Conservation (phyloP, 1,140 invertebrate species). For the Ladona fulva region DNA sequence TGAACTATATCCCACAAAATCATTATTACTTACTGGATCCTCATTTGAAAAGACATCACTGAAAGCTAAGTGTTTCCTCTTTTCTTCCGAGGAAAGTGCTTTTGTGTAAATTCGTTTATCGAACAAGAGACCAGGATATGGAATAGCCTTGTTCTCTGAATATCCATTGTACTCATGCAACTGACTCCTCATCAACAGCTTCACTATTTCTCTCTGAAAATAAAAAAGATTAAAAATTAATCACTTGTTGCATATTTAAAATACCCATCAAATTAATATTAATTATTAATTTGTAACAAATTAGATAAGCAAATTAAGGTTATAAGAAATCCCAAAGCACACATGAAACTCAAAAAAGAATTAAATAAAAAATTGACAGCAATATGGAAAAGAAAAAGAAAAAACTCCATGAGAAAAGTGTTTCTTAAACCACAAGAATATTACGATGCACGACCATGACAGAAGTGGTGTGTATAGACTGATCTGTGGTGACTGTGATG, state of each 20-base stretch:
- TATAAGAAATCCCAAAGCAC: neutral
- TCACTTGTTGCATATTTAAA: neutral
- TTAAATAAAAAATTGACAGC: neutral
- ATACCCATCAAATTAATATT: too few relatives aligned
- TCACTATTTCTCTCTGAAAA: neutral
- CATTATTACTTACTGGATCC: conserved; percentile 11
- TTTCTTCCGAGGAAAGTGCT: conserved; percentile 27
- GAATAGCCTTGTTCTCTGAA: neutral
- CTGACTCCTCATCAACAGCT: neutral
- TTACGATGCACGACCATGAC: too few relatives aligned
- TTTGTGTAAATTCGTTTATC: conserved; percentile 29
- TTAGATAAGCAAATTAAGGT: neutral
- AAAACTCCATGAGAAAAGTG: too few relatives aligned
- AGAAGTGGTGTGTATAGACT: too few relatives aligned
- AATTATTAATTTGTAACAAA: neutral
- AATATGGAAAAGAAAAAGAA: too few relatives aligned
- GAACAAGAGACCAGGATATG: conserved; percentile 23
- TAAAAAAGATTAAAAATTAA: neutral
- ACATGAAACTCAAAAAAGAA: neutral
- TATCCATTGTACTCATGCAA: neutral
- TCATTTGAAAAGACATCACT: neutral
- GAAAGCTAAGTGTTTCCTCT: conserved; percentile 21
- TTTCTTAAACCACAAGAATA: too few relatives aligned
- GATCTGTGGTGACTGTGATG: too few relatives aligned
- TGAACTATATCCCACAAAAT: too few relatives aligned